Conservation (phyloP, 2,113 vertebrate genomes). For the Shinisaurus crocodilurus region DNA sequence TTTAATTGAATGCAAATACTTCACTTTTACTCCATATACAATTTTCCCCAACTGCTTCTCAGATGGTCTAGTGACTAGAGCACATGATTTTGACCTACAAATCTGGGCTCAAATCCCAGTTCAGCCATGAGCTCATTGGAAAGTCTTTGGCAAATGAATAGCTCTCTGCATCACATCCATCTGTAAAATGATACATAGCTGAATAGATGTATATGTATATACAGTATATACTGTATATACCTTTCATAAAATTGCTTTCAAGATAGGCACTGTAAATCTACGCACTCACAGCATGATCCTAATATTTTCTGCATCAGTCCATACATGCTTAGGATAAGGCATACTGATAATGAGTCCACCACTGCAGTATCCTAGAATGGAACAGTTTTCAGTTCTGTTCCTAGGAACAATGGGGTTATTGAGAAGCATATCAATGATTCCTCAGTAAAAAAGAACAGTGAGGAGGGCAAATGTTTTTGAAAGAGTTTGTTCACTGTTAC, state of each 20-base stretch:
- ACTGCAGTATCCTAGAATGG: not conserved
- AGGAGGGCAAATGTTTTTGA: not conserved
- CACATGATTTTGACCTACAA: not conserved
- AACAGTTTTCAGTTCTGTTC: too few species aligned
- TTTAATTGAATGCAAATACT: not conserved
- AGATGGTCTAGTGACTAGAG: not conserved
- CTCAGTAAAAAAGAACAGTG: not conserved
- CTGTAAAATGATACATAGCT: not conserved
- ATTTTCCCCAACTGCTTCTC: not conserved
- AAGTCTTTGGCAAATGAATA: not conserved
- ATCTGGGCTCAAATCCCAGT: not conserved
- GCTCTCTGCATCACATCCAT: not conserved
- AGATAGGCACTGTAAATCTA: not conserved
- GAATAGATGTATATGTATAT: too few species aligned
- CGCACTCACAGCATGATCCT: not conserved
- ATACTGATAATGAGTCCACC: not conserved
- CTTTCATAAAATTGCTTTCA: not conserved
- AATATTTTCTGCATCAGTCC: not conserved
- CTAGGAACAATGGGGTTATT: not conserved
- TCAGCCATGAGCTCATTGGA: not conserved
- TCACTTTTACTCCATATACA: not conserved
- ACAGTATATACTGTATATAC: too few species aligned
- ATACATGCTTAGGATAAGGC: not conserved
- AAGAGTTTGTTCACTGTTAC: not conserved
- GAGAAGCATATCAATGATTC: not conserved